These are phyloP conservation scores for Tinamus major DNA, from an alignment of 2,797 vertebrate species.

Conservation along the genomic window DNA sequence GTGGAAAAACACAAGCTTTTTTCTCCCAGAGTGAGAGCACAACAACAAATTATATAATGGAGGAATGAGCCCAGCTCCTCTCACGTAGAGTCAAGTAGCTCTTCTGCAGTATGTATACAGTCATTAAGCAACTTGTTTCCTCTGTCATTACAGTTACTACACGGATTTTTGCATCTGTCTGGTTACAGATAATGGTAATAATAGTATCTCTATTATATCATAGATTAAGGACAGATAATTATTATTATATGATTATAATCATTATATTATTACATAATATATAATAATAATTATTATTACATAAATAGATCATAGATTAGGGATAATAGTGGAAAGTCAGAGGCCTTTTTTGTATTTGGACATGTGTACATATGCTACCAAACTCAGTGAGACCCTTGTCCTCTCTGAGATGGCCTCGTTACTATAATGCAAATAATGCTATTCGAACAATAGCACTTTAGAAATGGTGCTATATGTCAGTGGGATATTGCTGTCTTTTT, in stretches of 20 bases:
- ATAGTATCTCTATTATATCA: too few relatives aligned
- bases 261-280: too few relatives aligned
- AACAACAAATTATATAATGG: not conserved
- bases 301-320: too few relatives aligned
- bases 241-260: too few relatives aligned
- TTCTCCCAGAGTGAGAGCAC: not conserved
- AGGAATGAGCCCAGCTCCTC: not conserved
- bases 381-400: fast-evolving
- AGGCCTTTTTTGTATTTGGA: not conserved
- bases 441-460: not conserved
- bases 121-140: not conserved
- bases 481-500: not conserved
- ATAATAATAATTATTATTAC: too few relatives aligned
- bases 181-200: not conserved
- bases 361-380: not conserved
- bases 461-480: not conserved
- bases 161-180: not conserved
- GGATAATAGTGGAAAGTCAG: not conserved
- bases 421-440: fast-evolving
- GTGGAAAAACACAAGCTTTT: conserved; percentile 39
- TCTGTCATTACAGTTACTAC: not conserved
- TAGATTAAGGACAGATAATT: too few relatives aligned
- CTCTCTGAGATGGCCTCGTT: not conserved
- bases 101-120: not conserved
- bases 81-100: not conserved